Evolutionary conservation across 2,113 vertebrate species (phyloP), one percentile per base, ranked within the genome.

Genomic region (Falcunculus frontatus): DNA sequence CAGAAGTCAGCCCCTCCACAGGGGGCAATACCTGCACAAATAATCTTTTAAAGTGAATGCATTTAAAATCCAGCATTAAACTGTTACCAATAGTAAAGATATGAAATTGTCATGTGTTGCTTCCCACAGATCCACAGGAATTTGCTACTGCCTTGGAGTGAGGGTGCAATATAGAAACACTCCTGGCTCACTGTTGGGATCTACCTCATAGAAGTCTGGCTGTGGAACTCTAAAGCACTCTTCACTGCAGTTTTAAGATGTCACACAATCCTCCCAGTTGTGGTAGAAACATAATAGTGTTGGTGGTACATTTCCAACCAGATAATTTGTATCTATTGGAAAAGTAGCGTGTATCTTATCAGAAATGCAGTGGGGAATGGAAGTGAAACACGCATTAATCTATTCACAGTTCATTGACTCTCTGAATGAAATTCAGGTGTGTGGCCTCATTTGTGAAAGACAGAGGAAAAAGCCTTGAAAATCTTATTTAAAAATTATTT

Each of bases 381-480:
- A 93, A 90, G 16, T 62, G 75, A 76, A 83, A 49, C 46, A 90
- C 52, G 56, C 29, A 67, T 86, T 62, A 42, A 56, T 55, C 33
- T 82, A 16, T 44, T 93, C 33, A 67, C 35, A 81, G 64, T 67
- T 90, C 39, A 86, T 23, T 84, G 68, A 74, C 37, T 49, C 4
- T 13, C 62, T 70, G 67, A 90, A 83, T 46, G 17, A 93, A 93
- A 70, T 94, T 83, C 26, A 83, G 42, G 22, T 37, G 1, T 44
- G 22, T 63, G 50, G n/a, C 14, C 50, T 88, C 20, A 80, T 73
- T 93, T 91, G 19, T 77, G 67, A 91, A 92, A 85, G 53, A 42
- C 1, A 64, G 14, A 68, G 8, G 22, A 52, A 78, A 83, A 76
- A 85, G 2, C 1, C 27, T 84, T 60, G 29, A 32, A 91, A 87